Conservation (phyloP, 2,888 invertebrate genomes). For the Acrocera orbiculus region DNA sequence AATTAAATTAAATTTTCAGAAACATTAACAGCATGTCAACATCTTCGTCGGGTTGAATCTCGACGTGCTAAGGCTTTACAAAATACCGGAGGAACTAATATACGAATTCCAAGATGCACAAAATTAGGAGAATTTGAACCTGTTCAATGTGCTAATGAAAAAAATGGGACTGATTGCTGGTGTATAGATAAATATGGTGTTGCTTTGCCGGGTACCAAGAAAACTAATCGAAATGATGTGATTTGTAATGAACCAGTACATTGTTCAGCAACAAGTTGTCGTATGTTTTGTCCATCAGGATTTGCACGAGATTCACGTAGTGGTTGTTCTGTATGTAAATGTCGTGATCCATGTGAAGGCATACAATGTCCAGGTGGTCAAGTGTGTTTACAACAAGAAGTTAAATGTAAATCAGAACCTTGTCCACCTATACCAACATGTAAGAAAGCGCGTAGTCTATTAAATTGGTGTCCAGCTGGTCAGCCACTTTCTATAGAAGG, state of each 20-base stretch:
- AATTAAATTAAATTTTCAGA: too few relatives aligned
- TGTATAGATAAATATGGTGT: conserved; percentile 65
- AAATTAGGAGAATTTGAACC: conserved; percentile 54
- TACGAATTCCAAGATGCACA: conserved; percentile 53
- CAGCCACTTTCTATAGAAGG: conserved; percentile 52
- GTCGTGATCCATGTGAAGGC: conserved; percentile 61
- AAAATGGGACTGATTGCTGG: conserved; percentile 56
- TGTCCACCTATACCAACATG: conserved; percentile 76
- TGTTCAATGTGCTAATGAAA: conserved; percentile 58
- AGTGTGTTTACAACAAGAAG: conserved; percentile 60
- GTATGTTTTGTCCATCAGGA: conserved; percentile 74
- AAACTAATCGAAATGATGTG: conserved; percentile 18
- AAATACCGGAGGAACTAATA: conserved; percentile 25
- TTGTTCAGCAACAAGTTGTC: conserved; percentile 64
- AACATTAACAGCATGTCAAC: conserved; percentile 43
- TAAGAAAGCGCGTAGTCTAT: conserved; percentile 56
- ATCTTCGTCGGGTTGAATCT: conserved; percentile 42
- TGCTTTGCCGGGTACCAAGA: conserved; percentile 58
- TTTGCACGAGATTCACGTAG: conserved; percentile 47
- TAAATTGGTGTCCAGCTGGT: conserved; percentile 63
- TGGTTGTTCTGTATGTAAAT: conserved; percentile 65
- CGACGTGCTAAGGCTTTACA: conserved; percentile 42
- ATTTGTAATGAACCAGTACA: conserved; percentile 36
- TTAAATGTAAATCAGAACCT: conserved; percentile 57
- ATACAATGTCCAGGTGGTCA: conserved; percentile 58